Conservation (phyloP, 2,888 invertebrate genomes). For the Trachelus tabidus region DNA sequence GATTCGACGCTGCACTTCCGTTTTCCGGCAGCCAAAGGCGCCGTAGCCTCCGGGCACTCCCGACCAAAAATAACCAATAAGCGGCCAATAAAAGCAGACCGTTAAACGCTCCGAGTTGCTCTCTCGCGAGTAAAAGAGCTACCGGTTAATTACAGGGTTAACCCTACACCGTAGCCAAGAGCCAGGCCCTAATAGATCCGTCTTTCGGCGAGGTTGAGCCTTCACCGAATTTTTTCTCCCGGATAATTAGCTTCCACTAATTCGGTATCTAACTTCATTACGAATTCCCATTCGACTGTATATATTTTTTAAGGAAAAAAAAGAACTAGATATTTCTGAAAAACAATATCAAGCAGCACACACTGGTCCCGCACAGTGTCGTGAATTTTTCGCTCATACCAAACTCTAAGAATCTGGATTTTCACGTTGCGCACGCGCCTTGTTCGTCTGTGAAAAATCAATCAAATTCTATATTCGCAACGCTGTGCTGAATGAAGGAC, state of each 20-base stretch:
- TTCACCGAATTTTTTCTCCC: slow-evolving; percentile 3
- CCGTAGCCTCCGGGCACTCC: slow-evolving; percentile 34
- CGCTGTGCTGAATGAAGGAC: neutral
- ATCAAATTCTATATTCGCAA: neutral
- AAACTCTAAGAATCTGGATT: neutral
- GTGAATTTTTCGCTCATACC: neutral
- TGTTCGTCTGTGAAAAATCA: neutral
- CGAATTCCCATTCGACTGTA: neutral
- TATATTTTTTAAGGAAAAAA: neutral
- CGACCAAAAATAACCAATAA: slow-evolving; percentile 63
- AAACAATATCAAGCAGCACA: neutral
- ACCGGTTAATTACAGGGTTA: slow-evolving; percentile 66
- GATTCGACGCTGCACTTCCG: slow-evolving; percentile 41
- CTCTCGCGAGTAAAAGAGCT: slow-evolving; percentile 60
- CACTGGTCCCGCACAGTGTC: neutral
- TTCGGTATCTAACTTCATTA: neutral
- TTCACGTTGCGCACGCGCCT: neutral
- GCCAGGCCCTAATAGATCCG: slow-evolving; percentile 57
- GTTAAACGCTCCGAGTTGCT: slow-evolving; percentile 45
- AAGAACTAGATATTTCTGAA: neutral
- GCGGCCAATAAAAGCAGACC: slow-evolving; percentile 60
- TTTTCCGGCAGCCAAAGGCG: slow-evolving; percentile 48
- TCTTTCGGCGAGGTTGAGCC: slow-evolving; percentile 36
- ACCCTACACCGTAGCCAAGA: slow-evolving; percentile 45
- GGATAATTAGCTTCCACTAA: neutral